Percentiles rank a stretch among this genome's conserved stretches.
Evolutionary conservation across 2,113 vertebrate species (phyloP).

Genomic region (Orcinus orca): DNA sequence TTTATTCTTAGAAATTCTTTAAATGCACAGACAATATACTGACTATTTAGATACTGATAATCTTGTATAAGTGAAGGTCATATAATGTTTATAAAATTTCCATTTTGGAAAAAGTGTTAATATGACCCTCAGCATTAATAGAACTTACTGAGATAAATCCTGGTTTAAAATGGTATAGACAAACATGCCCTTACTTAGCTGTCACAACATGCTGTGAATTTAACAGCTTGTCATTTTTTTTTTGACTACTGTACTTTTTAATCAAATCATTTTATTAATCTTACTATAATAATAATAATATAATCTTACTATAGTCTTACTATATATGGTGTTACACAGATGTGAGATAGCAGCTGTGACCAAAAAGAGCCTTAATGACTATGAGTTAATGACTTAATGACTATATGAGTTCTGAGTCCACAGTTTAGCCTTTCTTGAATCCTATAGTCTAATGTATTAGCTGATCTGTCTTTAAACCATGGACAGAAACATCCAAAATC

Average conservation of each 20-base stretch:
- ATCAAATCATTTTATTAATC: constrained; percentile 13
- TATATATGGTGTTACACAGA: not conserved
- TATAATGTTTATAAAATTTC: not conserved
- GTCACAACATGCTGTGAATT: not conserved
- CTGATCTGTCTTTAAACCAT: not conserved
- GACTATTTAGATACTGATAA: not conserved
- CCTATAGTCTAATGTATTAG: not conserved
- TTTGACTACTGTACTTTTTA: not conserved
- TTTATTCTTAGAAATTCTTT: not conserved
- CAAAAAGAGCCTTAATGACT: not conserved
- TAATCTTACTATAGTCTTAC: not conserved
- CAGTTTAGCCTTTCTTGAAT: not conserved
- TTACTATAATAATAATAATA: not conserved
- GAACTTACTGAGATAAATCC: not conserved
- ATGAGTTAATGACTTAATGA: not conserved
- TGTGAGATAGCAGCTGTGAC: not conserved
- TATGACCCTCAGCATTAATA: not conserved
- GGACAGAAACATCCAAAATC: not conserved
- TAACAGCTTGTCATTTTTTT: not conserved
- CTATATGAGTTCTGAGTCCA: not conserved
- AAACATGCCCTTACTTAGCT: not conserved
- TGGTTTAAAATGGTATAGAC: not conserved
- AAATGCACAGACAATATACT: not conserved
- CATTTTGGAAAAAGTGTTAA: not conserved
- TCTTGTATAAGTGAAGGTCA: not conserved